phyloP scores from a whole-genome alignment of 2,888 invertebrate genomes.

The Agonum fuliginosum region DNA sequence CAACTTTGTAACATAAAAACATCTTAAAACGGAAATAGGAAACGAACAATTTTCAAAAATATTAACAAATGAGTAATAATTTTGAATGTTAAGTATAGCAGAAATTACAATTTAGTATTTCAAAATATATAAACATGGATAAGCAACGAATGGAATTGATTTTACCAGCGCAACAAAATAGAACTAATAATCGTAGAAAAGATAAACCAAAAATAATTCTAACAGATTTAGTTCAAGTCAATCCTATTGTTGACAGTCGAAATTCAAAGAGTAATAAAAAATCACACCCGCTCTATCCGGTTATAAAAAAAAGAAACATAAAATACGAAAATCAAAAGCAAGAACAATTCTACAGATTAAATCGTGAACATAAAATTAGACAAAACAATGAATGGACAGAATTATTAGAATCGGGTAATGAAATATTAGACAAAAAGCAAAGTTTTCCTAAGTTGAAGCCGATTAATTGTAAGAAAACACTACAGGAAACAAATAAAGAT shows the following conservation, averaged over 20 bases:
- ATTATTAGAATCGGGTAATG: neutral
- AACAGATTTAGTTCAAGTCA: constrained; percentile 48
- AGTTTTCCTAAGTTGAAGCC: neutral
- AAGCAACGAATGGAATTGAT: constrained; percentile 44
- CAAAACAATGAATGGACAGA: constrained; percentile 39
- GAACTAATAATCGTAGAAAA: neutral
- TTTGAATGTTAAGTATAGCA: neutral
- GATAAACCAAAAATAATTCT: constrained; percentile 32
- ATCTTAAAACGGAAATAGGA: no score
- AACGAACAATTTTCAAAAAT: no score
- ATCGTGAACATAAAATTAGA: constrained; percentile 48
- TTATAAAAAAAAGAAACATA: constrained; percentile 1
- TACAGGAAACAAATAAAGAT: neutral
- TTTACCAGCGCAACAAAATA: constrained; percentile 8
- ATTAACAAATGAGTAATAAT: no score
- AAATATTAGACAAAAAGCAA: neutral
- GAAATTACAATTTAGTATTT: constrained; percentile 9
- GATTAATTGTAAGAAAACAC: constrained; percentile 14
- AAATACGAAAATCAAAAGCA: constrained; percentile 49
- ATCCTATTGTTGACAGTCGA: constrained; percentile 39
- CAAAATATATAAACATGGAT: constrained; percentile 29
- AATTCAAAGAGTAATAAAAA: constrained; percentile 20
- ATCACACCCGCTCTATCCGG: neutral
- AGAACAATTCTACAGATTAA: constrained; percentile 48
- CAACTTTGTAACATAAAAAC: no score